These are phyloP conservation scores for Tyrophagus putrescentiae DNA, from an alignment of 1,140 invertebrate species.

Conservation along the genomic window DNA sequence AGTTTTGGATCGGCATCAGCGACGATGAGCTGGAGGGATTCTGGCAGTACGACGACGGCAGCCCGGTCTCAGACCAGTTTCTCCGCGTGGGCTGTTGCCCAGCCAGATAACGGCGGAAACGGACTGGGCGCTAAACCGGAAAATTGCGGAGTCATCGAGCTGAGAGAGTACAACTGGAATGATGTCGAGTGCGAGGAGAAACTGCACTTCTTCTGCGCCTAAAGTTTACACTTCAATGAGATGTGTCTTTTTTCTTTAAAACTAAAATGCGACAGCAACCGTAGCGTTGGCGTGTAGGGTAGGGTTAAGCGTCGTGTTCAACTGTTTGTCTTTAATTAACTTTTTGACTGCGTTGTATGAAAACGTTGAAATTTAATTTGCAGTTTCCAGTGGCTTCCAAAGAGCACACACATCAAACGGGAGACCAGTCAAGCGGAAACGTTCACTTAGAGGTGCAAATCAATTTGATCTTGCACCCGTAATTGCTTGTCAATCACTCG, in stretches of 20 bases:
- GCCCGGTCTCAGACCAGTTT: slow-evolving; percentile 11
- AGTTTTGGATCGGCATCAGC: slow-evolving; percentile 11
- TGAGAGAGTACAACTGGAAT: slow-evolving; percentile 1
- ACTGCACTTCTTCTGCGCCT: slow-evolving; percentile 15
- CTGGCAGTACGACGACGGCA: slow-evolving; percentile 13
- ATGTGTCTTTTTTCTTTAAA: neutral
- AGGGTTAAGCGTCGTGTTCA: no score
- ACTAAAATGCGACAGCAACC: no score
- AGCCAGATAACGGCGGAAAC: slow-evolving; percentile 12
- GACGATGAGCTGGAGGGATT: slow-evolving; percentile 4
- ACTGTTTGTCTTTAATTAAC: no score
- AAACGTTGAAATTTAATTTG: no score
- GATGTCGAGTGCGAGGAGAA: slow-evolving; percentile 5
- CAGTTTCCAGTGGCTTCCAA: no score
- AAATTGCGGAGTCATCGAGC: slow-evolving; percentile 12
- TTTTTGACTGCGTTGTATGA: no score
- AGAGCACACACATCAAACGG: no score
- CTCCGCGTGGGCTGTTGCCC: slow-evolving; percentile 17
- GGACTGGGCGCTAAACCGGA: neutral
- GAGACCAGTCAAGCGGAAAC: no score
- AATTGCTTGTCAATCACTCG: no score
- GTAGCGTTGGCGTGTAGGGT: no score
- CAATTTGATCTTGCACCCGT: no score
- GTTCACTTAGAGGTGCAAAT: no score
- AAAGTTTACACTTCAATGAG: neutral